A percentile compares a stretch with the other conserved stretches of the same genome.
These are phyloP conservation scores for Caenorhabditis latens DNA, from an alignment of 1,140 invertebrate genomes.

Conservation along the genomic window DNA sequence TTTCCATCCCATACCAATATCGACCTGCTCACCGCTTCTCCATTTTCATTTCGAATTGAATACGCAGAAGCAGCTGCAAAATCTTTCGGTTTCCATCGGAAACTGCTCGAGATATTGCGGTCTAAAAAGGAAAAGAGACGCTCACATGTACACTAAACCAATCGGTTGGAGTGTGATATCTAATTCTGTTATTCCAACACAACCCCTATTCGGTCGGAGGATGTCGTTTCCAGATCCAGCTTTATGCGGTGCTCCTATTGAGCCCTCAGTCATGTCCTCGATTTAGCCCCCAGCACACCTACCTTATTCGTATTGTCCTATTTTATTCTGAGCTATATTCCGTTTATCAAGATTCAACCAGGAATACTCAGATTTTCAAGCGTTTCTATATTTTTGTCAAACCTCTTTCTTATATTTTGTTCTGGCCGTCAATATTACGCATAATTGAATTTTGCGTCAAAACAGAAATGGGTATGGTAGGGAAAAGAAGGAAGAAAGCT, in stretches of 20 bases:
- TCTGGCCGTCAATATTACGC: constrained; percentile 48
- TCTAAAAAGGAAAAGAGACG: not conserved
- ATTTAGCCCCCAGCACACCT: not conserved
- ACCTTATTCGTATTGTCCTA: not conserved
- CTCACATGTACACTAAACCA: not conserved
- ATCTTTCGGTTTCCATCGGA: constrained; percentile 17
- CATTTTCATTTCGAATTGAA: not conserved
- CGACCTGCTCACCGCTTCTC: not conserved
- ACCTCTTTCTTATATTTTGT: constrained; percentile 6
- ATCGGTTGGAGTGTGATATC: constrained; percentile 46
- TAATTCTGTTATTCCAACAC: constrained; percentile 44
- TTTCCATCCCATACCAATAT: not conserved
- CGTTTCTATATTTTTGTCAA: constrained; percentile 3
- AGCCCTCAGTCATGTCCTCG: not conserved
- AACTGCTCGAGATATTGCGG: constrained; percentile 1
- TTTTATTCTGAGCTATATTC: not conserved
- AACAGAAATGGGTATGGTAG: constrained; percentile 54
- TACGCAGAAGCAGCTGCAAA: constrained; percentile 6
- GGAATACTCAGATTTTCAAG: not conserved
- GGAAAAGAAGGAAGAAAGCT: constrained; percentile 12
- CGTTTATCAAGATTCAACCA: too few relatives aligned
- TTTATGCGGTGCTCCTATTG: constrained; percentile 7
- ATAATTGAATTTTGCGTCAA: constrained; percentile 52
- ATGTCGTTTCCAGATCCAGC: constrained; percentile 9
- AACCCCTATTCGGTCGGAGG: not conserved